A percentile compares a stretch with the other conserved stretches of the same genome.
Conservation (phyloP, 2,113 vertebrate species). For the Rhabdornis inornatus region DNA sequence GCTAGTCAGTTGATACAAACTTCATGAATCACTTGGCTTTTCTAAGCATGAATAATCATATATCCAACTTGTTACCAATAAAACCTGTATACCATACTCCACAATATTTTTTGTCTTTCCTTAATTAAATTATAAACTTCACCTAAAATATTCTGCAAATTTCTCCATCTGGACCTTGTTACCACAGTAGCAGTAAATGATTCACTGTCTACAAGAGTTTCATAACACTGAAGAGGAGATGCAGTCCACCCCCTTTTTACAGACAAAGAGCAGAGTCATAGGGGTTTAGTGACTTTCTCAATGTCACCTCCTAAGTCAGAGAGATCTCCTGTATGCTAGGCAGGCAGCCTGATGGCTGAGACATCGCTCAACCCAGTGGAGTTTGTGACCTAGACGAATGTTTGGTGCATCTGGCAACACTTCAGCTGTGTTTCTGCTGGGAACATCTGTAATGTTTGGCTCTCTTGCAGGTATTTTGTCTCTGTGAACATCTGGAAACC, state of each 20-base stretch:
- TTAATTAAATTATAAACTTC: not conserved
- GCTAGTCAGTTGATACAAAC: not conserved
- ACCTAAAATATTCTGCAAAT: not conserved
- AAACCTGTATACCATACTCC: not conserved
- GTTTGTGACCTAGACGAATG: not conserved
- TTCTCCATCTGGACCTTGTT: slow-evolving; percentile 15
- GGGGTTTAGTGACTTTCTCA: not conserved
- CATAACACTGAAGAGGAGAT: not conserved
- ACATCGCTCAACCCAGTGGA: not conserved
- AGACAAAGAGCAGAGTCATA: not conserved
- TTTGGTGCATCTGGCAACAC: not conserved
- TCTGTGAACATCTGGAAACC: not conserved
- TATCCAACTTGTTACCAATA: not conserved
- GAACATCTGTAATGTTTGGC: not conserved
- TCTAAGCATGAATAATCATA: not conserved
- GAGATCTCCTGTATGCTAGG: not conserved
- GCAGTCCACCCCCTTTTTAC: not conserved
- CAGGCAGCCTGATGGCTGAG: not conserved
- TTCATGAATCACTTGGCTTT: not conserved
- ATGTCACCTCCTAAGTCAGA: not conserved
- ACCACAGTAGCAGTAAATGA: not conserved
- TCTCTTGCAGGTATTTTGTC: not conserved
- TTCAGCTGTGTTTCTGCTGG: not conserved
- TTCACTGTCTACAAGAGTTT: not conserved
- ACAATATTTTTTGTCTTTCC: slow-evolving; percentile 8